Conservation (phyloP, 2,888 invertebrate species). For the Troilus luridus region DNA sequence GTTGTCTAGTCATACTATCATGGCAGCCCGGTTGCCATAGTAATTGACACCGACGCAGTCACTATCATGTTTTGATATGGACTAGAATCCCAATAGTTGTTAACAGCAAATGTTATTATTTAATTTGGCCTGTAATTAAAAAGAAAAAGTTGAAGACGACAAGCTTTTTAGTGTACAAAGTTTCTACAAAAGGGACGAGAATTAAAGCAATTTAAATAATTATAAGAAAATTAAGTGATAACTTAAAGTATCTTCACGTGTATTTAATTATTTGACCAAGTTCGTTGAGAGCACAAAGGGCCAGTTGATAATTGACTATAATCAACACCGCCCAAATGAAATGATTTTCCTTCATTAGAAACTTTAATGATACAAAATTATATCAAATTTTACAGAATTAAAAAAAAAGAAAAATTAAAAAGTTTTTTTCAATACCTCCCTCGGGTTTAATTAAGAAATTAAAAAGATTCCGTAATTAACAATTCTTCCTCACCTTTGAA, state of each 20-base stretch:
- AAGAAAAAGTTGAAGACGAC: neutral
- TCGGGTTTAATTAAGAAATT: neutral
- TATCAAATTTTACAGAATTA: slow-evolving; percentile 1
- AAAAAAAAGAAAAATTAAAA: neutral
- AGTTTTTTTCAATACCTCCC: neutral
- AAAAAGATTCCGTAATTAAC: neutral
- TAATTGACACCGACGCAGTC: no score
- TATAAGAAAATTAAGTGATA: neutral
- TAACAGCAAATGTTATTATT: neutral
- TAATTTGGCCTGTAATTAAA: neutral
- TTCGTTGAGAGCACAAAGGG: neutral
- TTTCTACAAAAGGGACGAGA: neutral
- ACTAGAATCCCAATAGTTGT: no score
- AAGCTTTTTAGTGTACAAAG: neutral
- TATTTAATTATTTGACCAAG: neutral
- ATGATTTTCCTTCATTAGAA: slow-evolving; percentile 7
- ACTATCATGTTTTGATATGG: no score
- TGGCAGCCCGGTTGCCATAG: no score
- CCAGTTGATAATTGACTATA: neutral
- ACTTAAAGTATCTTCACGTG: neutral
- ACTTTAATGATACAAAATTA: slow-evolving; percentile 18
- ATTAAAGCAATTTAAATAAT: slow-evolving; percentile 4
- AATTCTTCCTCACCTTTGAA: neutral
- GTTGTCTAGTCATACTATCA: no score
- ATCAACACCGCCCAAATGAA: neutral